Evolutionary conservation across 2,113 vertebrate genomes (phyloP).

Genomic region (Falco punctatus): DNA sequence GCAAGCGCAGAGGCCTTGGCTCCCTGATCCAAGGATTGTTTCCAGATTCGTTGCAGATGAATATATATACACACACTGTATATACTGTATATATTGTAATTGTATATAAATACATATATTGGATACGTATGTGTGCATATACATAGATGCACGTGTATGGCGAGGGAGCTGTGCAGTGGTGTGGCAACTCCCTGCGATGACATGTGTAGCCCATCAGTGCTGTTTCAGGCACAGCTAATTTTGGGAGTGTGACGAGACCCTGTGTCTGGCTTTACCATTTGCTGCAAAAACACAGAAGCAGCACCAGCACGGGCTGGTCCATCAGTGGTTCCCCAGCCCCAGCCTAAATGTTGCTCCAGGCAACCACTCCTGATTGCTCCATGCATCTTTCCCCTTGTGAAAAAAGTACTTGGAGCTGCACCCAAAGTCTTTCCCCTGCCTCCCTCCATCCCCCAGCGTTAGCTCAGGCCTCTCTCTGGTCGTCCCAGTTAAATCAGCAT

Average conservation of each 20-base stretch:
- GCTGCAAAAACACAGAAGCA: fast-evolving
- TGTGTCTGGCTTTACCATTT: background rate
- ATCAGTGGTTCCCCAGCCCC: background rate
- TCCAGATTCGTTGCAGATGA: background rate
- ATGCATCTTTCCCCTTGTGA: background rate
- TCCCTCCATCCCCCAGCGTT: background rate
- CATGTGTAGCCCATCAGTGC: background rate
- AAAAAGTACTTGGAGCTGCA: background rate
- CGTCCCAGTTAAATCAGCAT: background rate
- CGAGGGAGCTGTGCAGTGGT: background rate
- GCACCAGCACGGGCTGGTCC: background rate
- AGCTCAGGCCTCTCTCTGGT: background rate
- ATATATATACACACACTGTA: background rate
- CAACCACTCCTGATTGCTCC: fast-evolving
- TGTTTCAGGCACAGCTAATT: background rate
- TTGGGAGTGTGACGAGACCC: background rate
- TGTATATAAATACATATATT: background rate
- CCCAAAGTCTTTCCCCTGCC: background rate
- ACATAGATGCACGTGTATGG: fast-evolving
- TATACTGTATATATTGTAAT: too few relatives aligned
- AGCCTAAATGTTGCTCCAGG: background rate
- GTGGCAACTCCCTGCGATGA: background rate
- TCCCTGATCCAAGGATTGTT: background rate
- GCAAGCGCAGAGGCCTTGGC: background rate
- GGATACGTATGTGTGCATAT: background rate